Percentiles rank a stretch among this genome's conserved stretches.
Evolutionary conservation across 1,140 invertebrate genomes (phyloP).

Genomic region (Leptestheria dahalacensis): DNA sequence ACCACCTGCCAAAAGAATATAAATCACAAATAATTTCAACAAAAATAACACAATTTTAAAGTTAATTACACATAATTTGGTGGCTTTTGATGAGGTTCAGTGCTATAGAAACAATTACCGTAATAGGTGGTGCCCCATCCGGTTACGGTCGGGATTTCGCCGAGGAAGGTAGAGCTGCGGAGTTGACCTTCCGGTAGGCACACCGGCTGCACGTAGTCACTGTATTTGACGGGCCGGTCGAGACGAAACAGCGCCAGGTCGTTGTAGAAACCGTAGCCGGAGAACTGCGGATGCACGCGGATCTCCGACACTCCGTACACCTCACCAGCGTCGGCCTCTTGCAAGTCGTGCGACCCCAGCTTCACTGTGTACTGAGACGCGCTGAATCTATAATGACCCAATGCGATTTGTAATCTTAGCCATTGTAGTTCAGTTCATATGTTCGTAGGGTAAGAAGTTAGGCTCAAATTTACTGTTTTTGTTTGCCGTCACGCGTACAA

Average conservation of each 20-base stretch:
- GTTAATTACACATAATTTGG: no score
- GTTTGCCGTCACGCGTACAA: conserved; percentile 70
- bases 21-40: no score
- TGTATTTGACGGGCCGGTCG: conserved; percentile 56
- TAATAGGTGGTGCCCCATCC: conserved; percentile 53
- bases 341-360: conserved; percentile 72
- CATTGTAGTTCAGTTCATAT: no score
- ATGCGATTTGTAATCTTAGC: neutral
- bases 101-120: conserved; percentile 4
- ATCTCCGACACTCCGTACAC: conserved; percentile 60
- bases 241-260: conserved; percentile 73
- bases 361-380: conserved; percentile 73
- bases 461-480: conserved; percentile 75
- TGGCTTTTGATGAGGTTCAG: no score
- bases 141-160: conserved; percentile 64
- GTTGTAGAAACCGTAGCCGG: conserved; percentile 76
- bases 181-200: conserved; percentile 56
- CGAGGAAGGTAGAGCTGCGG: conserved; percentile 39
- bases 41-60: no score
- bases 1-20: conserved; percentile 39
- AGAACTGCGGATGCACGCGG: conserved; percentile 62
- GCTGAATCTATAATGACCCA: conserved; percentile 45
- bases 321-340: conserved; percentile 50
- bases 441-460: neutral
- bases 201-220: conserved; percentile 71